Conservation (phyloP, 2,888 invertebrate species). For the Chrysolina americana region DNA sequence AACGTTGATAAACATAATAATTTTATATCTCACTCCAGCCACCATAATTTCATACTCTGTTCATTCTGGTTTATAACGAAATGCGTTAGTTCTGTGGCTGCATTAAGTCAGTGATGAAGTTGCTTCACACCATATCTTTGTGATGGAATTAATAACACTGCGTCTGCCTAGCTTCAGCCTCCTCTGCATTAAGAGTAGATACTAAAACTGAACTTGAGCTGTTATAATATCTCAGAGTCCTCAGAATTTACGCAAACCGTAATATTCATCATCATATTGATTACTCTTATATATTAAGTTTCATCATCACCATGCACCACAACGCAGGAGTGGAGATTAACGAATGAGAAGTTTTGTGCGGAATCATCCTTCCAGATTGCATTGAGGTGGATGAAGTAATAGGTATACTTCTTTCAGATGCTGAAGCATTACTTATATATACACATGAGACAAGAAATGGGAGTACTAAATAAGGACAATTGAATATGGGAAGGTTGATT, state of each 20-base stretch:
- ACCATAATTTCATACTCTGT: too few species aligned
- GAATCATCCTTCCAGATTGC: neutral
- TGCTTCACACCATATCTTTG: conserved; percentile 47
- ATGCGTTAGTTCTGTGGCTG: too few species aligned
- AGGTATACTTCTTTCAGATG: too few species aligned
- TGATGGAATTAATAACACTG: conserved; percentile 51
- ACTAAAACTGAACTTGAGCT: conserved; percentile 59
- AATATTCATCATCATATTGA: conserved; percentile 30
- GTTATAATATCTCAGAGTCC: conserved; percentile 57
- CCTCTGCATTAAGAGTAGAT: conserved; percentile 54
- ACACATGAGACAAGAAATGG: too few species aligned
- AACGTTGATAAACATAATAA: too few species aligned
- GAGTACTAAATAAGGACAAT: too few species aligned
- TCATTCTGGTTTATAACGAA: too few species aligned
- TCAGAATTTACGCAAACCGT: conserved; percentile 52
- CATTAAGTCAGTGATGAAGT: conserved; percentile 44
- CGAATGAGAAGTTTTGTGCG: neutral
- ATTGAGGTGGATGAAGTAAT: too few species aligned
- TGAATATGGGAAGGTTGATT: too few species aligned
- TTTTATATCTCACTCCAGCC: too few species aligned
- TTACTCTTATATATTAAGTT: neutral
- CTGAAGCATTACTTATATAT: too few species aligned
- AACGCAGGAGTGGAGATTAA: neutral
- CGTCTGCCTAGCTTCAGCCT: conserved; percentile 48
- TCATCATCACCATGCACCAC: neutral